Evolutionary conservation across 2,797 vertebrate genomes (phyloP), one percentile per base, ranked within the genome.

Genomic region (Paguma larvata): DNA sequence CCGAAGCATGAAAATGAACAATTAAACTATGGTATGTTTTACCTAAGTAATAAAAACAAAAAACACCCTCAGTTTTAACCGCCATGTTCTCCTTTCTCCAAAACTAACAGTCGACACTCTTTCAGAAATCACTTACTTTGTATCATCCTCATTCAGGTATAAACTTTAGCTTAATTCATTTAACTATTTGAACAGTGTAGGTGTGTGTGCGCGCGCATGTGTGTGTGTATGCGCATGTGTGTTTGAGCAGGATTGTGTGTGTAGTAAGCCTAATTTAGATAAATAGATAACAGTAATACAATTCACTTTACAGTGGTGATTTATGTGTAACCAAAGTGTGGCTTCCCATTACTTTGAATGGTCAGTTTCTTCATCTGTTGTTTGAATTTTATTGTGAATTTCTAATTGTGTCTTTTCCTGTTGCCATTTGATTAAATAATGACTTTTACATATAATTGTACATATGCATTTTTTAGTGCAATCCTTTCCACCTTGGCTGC

Each of bases 311-410:
- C 30, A 88, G 75, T 85, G 3, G 38, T 78, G 63, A 44, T 96
- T 79, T 93, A 62, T 70, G 11, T 75, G 2, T 67, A 68, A 10
- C 65, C 34, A 87, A 34, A 86, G 63, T 96, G 94, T 97, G 87
- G 27, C 41, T 93, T 97, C 78, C 4, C 25, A 62, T 95, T 23
- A 63, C 67, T 97, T 91, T 46, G 30, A 32, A 92, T 93, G 83
- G 25, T 21, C 85, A 48, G n/a, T 97, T 79, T 95, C 68, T 94
- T 97, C 90, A 56, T 1, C 8, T 94, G 62, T 23, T 70, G 56
- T 72, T 95, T 78, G 92, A 44, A 97, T 97, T 92, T 80, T 95
- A 87, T 94, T 98, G 82, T 73, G 63, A 97, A 62, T 97, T 89
- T 97, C 12, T 89, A 72, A 88, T 77, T 94, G 89, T 46, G 8